These are phyloP conservation scores for Balaeniceps rex DNA, from an alignment of 2,113 vertebrate species.

Conservation along the genomic window DNA sequence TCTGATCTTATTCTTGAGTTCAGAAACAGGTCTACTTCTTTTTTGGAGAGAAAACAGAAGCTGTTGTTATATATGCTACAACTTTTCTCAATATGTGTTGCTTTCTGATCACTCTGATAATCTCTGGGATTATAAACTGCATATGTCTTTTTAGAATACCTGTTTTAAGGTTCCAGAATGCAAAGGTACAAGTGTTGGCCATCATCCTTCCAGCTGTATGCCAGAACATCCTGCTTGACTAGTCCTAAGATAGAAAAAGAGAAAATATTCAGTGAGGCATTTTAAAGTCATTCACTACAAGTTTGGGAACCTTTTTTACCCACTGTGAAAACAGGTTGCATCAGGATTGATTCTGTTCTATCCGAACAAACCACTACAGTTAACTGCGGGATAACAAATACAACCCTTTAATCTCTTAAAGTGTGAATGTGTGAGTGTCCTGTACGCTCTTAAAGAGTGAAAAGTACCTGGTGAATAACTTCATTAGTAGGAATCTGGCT, in stretches of 20 bases:
- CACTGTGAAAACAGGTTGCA: not conserved
- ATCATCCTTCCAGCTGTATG: not conserved
- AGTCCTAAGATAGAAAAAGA: not conserved
- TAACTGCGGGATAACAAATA: not conserved
- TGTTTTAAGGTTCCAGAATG: not conserved
- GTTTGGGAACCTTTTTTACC: not conserved
- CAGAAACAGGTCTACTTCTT: not conserved
- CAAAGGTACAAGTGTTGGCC: not conserved
- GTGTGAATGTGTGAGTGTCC: not conserved
- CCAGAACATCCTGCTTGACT: not conserved
- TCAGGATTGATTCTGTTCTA: not conserved
- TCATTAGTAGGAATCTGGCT: not conserved
- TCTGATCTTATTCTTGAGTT: not conserved
- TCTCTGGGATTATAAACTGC: not conserved
- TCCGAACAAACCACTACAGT: not conserved
- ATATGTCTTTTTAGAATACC: not conserved
- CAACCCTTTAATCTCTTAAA: not conserved
- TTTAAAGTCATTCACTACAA: not conserved
- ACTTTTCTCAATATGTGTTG: not conserved
- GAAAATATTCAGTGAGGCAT: not conserved
- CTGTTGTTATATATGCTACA: not conserved
- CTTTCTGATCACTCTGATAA: accelerated
- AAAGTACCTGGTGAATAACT: not conserved
- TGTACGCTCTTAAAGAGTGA: not conserved
- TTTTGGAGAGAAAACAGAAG: not conserved